A percentile compares a stretch with the other conserved stretches of the same genome.
phyloP scores from a whole-genome alignment of 2,797 vertebrate species.

The Acestrorhynchus altus region DNA sequence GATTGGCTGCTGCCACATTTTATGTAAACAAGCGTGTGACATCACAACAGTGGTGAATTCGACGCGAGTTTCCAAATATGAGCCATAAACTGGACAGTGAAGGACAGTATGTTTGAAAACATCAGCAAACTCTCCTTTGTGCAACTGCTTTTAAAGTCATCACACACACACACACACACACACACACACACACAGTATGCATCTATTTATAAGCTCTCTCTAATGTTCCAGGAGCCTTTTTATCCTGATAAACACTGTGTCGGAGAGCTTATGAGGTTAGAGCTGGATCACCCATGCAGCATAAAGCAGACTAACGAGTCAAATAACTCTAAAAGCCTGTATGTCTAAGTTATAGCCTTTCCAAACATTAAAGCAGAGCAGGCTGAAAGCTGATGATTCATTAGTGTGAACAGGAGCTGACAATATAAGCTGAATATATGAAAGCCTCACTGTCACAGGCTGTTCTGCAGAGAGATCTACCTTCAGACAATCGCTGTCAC shows the following conservation, averaged over 20 bases:
- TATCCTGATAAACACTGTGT: not conserved
- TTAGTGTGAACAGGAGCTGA: slow-evolving; percentile 33
- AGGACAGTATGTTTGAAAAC: too few relatives aligned
- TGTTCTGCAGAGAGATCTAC: slow-evolving; percentile 5
- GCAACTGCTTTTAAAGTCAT: too few relatives aligned
- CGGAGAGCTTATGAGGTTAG: not conserved
- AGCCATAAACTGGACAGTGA: too few relatives aligned
- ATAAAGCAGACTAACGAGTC: not conserved
- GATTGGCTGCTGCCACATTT: too few relatives aligned
- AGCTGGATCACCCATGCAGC: not conserved
- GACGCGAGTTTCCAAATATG: too few relatives aligned
- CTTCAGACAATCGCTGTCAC: not conserved
- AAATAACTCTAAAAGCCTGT: not conserved
- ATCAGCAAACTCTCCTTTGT: too few relatives aligned
- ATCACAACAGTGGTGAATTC: too few relatives aligned
- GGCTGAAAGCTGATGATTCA: slow-evolving; percentile 20
- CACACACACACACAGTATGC: too few relatives aligned
- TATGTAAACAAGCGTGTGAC: too few relatives aligned
- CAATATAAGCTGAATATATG: slow-evolving; percentile 31
- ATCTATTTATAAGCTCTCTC: not conserved
- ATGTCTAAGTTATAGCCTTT: not conserved
- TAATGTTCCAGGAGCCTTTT: too few relatives aligned
- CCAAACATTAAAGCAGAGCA: not conserved
- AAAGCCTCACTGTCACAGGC: slow-evolving; percentile 32
- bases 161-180: too few relatives aligned